Conservation (phyloP, 2,113 vertebrate genomes). For the Syngnathus scovelli region DNA sequence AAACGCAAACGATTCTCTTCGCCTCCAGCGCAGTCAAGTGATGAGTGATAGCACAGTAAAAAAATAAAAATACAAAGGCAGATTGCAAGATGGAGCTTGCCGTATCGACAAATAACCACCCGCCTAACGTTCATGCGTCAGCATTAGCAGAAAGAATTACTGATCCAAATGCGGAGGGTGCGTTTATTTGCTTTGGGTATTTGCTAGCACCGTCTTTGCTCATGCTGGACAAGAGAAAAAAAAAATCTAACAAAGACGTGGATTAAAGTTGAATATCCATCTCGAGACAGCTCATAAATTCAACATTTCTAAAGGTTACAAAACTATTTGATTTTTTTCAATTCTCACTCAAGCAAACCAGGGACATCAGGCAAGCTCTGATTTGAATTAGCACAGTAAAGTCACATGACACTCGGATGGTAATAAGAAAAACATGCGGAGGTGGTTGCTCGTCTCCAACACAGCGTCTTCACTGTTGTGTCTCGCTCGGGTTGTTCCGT, state of each 20-base stretch:
- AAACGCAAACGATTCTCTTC: conserved; percentile 36
- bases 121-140: conserved; percentile 42
- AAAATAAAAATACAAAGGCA: conserved; percentile 22
- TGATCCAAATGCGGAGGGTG: conserved; percentile 28
- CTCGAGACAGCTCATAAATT: conserved; percentile 42
- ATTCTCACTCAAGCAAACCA: conserved; percentile 23
- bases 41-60: conserved; percentile 49
- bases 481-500: conserved; percentile 4
- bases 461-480: conserved; percentile 15
- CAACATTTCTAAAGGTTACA: conserved; percentile 16
- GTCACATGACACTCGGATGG: conserved; percentile 42
- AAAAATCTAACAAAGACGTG: conserved; percentile 37
- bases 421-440: conserved; percentile 40
- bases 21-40: conserved; percentile 42
- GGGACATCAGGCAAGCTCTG: conserved; percentile 24
- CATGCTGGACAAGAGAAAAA: conserved; percentile 20
- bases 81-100: conserved; percentile 52
- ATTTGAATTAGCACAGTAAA: conserved; percentile 32
- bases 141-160: conserved; percentile 29
- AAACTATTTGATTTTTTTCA: conserved; percentile 9
- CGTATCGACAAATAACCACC: conserved; percentile 58
- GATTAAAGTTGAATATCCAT: conserved; percentile 50
- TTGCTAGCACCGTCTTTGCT: conserved; percentile 21
- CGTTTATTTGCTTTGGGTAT: conserved; percentile 25
- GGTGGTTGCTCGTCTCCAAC: conserved; percentile 19